Conservation (phyloP, 2,888 invertebrate genomes). For the Smittia aterrima region DNA sequence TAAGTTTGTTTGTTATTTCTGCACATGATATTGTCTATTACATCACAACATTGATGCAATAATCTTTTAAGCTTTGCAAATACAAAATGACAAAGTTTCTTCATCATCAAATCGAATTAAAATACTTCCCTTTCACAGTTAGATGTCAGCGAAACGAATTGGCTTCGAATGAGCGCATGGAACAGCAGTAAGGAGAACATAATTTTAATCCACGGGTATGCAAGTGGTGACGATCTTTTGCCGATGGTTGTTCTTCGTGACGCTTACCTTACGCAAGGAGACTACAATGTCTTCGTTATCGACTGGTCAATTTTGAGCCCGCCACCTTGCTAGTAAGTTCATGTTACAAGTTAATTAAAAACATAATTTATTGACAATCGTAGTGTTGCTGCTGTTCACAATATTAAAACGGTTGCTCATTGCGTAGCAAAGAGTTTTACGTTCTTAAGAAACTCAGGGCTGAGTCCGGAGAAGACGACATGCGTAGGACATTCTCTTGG, state of each 20-base stretch:
- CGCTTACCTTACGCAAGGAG: constrained; percentile 70
- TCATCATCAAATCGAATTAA: too few species aligned
- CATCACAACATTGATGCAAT: not conserved
- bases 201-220: constrained; percentile 72
- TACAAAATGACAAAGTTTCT: too few species aligned
- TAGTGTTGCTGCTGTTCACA: constrained; percentile 74
- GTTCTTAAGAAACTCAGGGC: constrained; percentile 63
- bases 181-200: constrained; percentile 68
- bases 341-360: not conserved
- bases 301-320: constrained; percentile 73
- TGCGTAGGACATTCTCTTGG: constrained; percentile 70
- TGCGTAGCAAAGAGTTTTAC: constrained; percentile 67
- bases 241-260: constrained; percentile 72
- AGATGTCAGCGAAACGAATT: constrained; percentile 63
- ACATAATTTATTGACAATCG: not conserved
- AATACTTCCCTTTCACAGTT: constrained; percentile 51
- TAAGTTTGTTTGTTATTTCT: too few species aligned
- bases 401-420: constrained; percentile 67
- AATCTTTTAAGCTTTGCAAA: too few species aligned
- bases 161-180: constrained; percentile 70
- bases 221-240: constrained; percentile 70
- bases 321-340: constrained; percentile 59
- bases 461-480: constrained; percentile 64
- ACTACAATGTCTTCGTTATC: constrained; percentile 72
- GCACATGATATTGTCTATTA: too few species aligned